Conservation (phyloP, 2,888 invertebrate genomes). For the Venusia cambrica region DNA sequence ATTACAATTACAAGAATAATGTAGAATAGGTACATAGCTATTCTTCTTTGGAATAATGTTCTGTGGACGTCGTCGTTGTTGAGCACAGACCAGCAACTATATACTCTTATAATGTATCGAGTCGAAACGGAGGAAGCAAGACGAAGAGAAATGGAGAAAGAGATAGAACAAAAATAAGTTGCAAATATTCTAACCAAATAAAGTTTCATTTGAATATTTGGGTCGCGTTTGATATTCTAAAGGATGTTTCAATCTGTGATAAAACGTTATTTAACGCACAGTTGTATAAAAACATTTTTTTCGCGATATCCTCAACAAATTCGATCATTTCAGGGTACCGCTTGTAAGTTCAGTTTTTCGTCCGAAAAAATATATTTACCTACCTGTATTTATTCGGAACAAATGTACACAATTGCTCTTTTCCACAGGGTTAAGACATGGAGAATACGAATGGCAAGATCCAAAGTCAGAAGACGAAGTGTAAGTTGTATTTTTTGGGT, state of each 20-base stretch:
- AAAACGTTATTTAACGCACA: constrained; percentile 25
- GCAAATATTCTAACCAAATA: constrained; percentile 11
- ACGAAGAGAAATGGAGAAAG: no score
- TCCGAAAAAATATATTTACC: constrained; percentile 24
- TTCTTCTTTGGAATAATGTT: no score
- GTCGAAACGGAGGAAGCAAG: no score
- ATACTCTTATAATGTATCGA: no score
- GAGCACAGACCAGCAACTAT: no score
- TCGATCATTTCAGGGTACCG: constrained; percentile 47
- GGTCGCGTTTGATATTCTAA: constrained; percentile 2
- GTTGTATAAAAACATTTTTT: constrained; percentile 29
- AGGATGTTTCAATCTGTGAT: constrained; percentile 28
- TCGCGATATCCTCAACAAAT: constrained; percentile 27
- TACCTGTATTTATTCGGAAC: background rate
- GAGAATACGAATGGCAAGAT: constrained; percentile 96
- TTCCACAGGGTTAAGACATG: constrained; percentile 81
- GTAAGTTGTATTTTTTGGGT: constrained; percentile 84
- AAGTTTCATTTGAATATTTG: constrained; percentile 2
- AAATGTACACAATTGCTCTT: constrained; percentile 20
- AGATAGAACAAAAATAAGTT: constrained; percentile 6
- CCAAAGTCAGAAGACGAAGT: constrained; percentile 95
- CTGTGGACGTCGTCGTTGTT: no score
- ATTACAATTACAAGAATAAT: no score
- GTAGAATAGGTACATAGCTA: no score
- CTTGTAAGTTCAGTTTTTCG: constrained; percentile 38